phyloP scores from a whole-genome alignment of 2,797 vertebrate genomes.

The Acrossocheilus wenchowensis region DNA sequence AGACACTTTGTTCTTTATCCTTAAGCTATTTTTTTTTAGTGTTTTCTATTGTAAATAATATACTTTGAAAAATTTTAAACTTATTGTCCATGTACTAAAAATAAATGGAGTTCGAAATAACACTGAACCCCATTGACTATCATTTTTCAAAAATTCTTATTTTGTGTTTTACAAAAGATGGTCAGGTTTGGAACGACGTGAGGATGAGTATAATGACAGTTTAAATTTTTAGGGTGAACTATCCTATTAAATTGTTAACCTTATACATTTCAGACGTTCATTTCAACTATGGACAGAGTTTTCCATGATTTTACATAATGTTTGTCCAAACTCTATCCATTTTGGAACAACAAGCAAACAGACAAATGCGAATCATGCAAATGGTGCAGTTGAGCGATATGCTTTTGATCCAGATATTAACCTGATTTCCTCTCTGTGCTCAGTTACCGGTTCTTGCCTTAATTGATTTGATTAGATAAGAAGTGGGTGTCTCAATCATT shows the following conservation, averaged over 20 bases:
- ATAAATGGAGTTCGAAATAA: neutral
- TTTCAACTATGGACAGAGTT: neutral
- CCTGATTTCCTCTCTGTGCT: neutral
- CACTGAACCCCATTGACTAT: neutral
- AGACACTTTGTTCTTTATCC: neutral
- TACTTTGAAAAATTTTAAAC: neutral
- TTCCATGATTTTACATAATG: neutral
- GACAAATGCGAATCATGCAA: neutral
- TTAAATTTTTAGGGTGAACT: neutral
- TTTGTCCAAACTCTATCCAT: neutral
- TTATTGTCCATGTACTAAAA: neutral
- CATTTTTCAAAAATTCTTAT: neutral
- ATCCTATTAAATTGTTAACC: neutral
- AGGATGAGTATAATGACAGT: neutral
- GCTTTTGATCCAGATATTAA: neutral
- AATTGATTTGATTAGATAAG: conserved; percentile 40
- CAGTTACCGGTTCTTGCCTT: neutral
- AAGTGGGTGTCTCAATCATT: conserved; percentile 12
- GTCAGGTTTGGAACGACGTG: neutral
- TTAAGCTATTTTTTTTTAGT: neutral
- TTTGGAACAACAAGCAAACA: neutral
- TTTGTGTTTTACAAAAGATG: neutral
- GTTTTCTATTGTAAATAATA: neutral
- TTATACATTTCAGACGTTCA: neutral
- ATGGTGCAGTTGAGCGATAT: neutral